phyloP scores from a whole-genome alignment of 2,888 invertebrate genomes.

The Gastracanthus pulcherrimus region DNA sequence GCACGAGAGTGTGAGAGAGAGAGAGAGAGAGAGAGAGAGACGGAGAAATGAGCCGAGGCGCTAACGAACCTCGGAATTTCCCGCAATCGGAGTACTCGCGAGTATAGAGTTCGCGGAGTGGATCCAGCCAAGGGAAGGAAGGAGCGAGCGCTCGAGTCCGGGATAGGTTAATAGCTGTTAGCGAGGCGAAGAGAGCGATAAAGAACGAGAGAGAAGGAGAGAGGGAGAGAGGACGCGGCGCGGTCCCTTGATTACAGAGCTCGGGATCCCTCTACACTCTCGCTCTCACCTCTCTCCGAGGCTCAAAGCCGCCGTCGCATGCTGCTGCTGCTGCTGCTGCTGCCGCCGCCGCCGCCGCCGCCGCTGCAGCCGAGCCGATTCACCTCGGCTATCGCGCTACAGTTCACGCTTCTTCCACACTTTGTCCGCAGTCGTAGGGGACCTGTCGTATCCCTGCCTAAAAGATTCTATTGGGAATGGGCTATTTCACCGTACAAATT shows the following conservation, averaged over 20 bases:
- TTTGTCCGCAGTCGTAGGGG: constrained; percentile 31
- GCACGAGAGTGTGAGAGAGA: background rate
- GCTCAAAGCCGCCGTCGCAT: constrained; percentile 60
- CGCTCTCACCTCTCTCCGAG: constrained; percentile 73
- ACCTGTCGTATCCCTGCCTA: constrained; percentile 46
- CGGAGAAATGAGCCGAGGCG: too few relatives aligned
- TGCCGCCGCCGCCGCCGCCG: too few relatives aligned
- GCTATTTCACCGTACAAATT: too few relatives aligned
- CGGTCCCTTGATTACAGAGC: constrained; percentile 75
- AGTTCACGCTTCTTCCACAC: constrained; percentile 12
- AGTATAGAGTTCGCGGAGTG: too few relatives aligned
- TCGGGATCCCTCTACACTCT: constrained; percentile 74
- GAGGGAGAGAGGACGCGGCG: constrained; percentile 46
- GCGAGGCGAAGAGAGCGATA: constrained; percentile 43
- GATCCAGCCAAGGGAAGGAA: background rate
- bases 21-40: background rate
- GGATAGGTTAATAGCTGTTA: constrained; percentile 54
- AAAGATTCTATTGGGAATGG: too few relatives aligned
- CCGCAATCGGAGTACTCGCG: constrained; percentile 10
- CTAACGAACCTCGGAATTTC: constrained; percentile 48
- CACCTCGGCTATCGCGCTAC: constrained; percentile 18
- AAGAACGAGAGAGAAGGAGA: constrained; percentile 24
- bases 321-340: too few relatives aligned
- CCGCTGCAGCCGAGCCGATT: too few relatives aligned
- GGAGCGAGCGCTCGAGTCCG: background rate